Evolutionary conservation across 2,888 invertebrate species (phyloP).

Genomic region (Diloba caeruleocephala): DNA sequence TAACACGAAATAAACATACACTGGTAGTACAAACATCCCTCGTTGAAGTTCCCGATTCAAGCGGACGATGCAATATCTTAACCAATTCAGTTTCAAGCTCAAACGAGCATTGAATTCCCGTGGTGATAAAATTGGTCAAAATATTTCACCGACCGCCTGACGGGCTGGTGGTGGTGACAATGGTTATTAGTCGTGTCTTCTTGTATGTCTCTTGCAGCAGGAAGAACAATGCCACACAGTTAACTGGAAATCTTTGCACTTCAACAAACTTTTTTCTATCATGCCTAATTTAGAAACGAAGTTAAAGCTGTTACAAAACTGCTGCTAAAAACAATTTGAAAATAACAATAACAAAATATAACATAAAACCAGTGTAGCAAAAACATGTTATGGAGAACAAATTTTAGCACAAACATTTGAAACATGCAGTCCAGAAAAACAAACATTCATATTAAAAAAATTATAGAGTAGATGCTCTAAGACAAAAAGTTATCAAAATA

Average conservation of each 20-base stretch:
- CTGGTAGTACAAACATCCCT: conserved; percentile 42
- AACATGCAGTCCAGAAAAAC: conserved; percentile 9
- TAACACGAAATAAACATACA: conserved; percentile 15
- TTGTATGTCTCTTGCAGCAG: neutral
- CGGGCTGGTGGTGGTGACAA: conserved; percentile 55
- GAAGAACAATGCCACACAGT: neutral
- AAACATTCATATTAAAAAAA: neutral
- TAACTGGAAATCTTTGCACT: too few relatives aligned
- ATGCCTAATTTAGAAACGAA: too few relatives aligned
- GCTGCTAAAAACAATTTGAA: too few relatives aligned
- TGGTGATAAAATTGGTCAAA: conserved; percentile 85
- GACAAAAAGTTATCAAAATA: too few relatives aligned
- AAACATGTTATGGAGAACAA: neutral
- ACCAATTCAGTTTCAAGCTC: conserved; percentile 80
- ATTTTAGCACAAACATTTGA: conserved; percentile 10
- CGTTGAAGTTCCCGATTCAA: conserved; percentile 74
- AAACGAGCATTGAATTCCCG: conserved; percentile 48
- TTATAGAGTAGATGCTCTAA: too few relatives aligned
- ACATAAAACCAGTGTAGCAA: neutral
- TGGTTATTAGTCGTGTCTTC: neutral
- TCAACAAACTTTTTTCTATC: too few relatives aligned
- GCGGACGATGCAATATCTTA: conserved; percentile 89
- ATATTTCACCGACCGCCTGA: conserved; percentile 87
- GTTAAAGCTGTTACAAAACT: too few relatives aligned
- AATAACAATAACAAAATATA: neutral